A percentile compares a stretch with the other conserved stretches of the same genome.
Conservation (phyloP, 2,888 invertebrate species). For the Conus canariensis region DNA sequence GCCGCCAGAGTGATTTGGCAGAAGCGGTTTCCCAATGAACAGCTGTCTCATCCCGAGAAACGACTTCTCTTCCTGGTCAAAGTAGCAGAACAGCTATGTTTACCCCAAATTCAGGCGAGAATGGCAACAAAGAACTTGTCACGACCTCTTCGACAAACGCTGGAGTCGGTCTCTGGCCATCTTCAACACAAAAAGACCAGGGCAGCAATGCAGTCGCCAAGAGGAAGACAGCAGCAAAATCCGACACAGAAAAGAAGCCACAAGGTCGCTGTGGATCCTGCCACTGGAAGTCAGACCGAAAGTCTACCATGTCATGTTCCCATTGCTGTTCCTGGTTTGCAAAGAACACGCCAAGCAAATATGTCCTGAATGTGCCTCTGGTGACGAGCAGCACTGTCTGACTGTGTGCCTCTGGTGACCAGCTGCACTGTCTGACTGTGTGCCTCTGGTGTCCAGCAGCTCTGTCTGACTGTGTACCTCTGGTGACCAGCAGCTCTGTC, state of each 20-base stretch:
- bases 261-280: constrained; percentile 30
- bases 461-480: too few relatives aligned
- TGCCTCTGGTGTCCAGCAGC: too few relatives aligned
- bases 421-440: too few relatives aligned
- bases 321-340: constrained; percentile 5
- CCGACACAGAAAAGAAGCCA: background rate
- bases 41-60: background rate
- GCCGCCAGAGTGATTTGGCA: constrained; percentile 47
- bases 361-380: too few relatives aligned
- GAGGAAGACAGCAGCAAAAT: background rate
- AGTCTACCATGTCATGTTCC: constrained; percentile 16
- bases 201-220: background rate
- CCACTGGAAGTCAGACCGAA: constrained; percentile 14
- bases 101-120: background rate
- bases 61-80: constrained; percentile 3
- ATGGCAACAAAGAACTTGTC: background rate
- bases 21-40: constrained; percentile 34
- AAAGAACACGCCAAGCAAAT: background rate
- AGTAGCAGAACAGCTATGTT: background rate
- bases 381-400: too few relatives aligned
- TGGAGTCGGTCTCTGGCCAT: background rate
- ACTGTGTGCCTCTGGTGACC: too few relatives aligned
- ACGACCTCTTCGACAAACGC: background rate
- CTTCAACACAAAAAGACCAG: background rate
- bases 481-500: too few relatives aligned